Evolutionary conservation across 2,797 vertebrate genomes (phyloP).

Genomic region (Champsocephalus gunnari): DNA sequence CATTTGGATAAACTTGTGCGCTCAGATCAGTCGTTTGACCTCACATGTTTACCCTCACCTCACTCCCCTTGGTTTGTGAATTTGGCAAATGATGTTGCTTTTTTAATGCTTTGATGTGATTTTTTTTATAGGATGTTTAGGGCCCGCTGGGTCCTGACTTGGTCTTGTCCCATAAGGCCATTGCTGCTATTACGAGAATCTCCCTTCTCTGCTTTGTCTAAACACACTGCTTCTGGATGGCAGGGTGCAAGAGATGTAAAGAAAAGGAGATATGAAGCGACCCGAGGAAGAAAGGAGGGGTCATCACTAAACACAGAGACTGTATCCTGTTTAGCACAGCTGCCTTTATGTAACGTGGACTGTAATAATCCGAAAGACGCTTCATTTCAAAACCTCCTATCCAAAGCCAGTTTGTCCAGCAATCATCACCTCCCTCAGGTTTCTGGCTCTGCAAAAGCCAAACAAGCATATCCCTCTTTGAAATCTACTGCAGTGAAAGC

Average conservation of each 20-base stretch:
- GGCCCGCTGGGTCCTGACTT: slow-evolving; percentile 56
- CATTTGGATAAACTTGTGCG: background rate
- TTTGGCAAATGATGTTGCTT: background rate
- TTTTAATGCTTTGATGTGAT: background rate
- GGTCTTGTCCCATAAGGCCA: slow-evolving; percentile 56
- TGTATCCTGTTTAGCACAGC: background rate
- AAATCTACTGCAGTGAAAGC: slow-evolving; percentile 25
- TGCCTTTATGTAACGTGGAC: slow-evolving; percentile 12
- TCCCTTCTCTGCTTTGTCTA: slow-evolving; percentile 32
- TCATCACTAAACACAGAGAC: slow-evolving; percentile 23
- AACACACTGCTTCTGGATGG: slow-evolving; percentile 36
- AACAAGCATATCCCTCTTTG: slow-evolving; percentile 8
- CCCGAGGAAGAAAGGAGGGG: background rate
- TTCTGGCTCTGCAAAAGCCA: slow-evolving; percentile 29
- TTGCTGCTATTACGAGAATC: slow-evolving; percentile 57
- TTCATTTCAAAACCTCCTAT: slow-evolving; percentile 23
- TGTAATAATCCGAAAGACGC: slow-evolving; percentile 12
- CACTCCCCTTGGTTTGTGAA: background rate
- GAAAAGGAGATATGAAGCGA: slow-evolving; percentile 8
- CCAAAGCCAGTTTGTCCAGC: slow-evolving; percentile 32
- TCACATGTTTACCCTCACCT: background rate
- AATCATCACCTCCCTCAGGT: slow-evolving; percentile 14
- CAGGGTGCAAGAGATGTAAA: slow-evolving; percentile 10
- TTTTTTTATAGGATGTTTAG: slow-evolving; percentile 79
- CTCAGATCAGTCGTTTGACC: background rate